Conservation (phyloP, 2,113 vertebrate genomes). For the Phodopus roborovskii region DNA sequence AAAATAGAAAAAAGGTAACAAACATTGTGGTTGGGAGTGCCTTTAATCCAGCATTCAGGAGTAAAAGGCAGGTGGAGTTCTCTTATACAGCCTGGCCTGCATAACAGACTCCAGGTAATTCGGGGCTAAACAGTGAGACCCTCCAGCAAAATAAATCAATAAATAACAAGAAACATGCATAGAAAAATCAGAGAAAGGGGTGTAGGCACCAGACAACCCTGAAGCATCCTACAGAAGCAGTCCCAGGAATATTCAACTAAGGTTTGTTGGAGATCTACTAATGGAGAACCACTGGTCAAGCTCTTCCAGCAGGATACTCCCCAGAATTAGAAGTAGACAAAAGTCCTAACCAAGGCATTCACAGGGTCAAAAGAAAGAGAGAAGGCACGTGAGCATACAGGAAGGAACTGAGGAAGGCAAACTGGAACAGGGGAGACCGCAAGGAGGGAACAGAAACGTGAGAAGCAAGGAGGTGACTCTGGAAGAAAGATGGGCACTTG, state of each 20-base stretch:
- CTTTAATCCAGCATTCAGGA: not conserved
- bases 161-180: not conserved
- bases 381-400: not conserved
- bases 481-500: not conserved
- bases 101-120: not conserved
- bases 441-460: not conserved
- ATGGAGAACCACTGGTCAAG: not conserved
- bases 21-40: not conserved
- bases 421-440: not conserved
- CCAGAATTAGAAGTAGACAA: not conserved
- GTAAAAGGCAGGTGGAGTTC: not conserved
- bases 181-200: not conserved
- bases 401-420: not conserved
- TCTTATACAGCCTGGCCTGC: not conserved
- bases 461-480: not conserved
- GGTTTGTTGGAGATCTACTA: not conserved
- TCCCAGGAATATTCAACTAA: not conserved
- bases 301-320: not conserved
- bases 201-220: not conserved
- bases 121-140: not conserved
- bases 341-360: not conserved
- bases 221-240: conserved; percentile 1
- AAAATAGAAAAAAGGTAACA: not conserved
- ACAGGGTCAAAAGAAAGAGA: not conserved
- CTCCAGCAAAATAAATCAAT: not conserved